Evolutionary conservation across 2,113 vertebrate genomes (phyloP).

Genomic region (Dissostichus mawsoni): DNA sequence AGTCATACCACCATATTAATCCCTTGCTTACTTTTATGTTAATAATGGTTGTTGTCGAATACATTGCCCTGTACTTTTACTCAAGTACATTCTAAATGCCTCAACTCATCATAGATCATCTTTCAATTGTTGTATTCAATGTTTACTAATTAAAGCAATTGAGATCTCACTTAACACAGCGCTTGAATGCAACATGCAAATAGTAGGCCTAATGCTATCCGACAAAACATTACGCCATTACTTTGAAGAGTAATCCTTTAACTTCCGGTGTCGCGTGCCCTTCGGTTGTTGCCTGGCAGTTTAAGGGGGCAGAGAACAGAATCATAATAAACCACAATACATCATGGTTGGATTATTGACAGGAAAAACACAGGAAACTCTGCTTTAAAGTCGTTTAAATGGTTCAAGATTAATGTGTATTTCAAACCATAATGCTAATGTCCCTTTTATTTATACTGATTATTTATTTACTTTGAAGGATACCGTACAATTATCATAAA

Average conservation of each 20-base stretch:
- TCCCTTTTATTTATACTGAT: not conserved
- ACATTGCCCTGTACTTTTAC: not conserved
- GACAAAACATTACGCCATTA: slow-evolving; percentile 27
- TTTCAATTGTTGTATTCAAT: not conserved
- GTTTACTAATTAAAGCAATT: not conserved
- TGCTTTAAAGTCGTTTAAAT: not conserved
- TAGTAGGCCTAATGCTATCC: not conserved
- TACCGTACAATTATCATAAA: not conserved
- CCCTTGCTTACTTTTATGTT: not conserved
- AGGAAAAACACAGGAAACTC: slow-evolving; percentile 10
- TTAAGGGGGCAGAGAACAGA: slow-evolving; percentile 5
- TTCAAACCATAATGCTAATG: not conserved
- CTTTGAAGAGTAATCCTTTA: slow-evolving; percentile 46
- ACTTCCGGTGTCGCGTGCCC: slow-evolving; percentile 31
- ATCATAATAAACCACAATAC: slow-evolving; percentile 12
- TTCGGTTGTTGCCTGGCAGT: slow-evolving; percentile 25
- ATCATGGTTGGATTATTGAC: slow-evolving; percentile 21
- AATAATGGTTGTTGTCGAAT: not conserved
- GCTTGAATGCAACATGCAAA: not conserved
- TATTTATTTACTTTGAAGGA: not conserved
- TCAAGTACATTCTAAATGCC: not conserved
- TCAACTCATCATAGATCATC: not conserved
- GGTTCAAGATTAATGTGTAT: not conserved
- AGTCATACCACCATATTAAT: not conserved
- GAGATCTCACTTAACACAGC: not conserved